These are phyloP conservation scores for Cryptoblepharus egeriae DNA, from an alignment of 2,797 vertebrate species.

Conservation along the genomic window DNA sequence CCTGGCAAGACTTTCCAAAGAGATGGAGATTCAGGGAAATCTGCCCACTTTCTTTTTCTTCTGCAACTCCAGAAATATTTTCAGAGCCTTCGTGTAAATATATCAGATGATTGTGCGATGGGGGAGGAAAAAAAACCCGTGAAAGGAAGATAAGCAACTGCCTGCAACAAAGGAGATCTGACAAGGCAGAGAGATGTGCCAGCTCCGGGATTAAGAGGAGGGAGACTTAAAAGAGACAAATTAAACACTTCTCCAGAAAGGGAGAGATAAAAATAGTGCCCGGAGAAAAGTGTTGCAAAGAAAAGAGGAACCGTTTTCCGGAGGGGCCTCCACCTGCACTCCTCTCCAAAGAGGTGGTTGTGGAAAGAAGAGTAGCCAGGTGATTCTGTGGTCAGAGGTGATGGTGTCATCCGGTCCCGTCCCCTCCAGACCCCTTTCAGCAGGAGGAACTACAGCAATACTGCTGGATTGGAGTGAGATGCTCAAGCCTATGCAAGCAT, in stretches of 20 bases:
- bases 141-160: not conserved
- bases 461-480: not conserved
- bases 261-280: not conserved
- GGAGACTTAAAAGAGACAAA: constrained; percentile 22
- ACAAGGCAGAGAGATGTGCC: not conserved
- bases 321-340: not conserved
- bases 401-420: not conserved
- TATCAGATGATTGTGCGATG: not conserved
- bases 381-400: not conserved
- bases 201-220: constrained; percentile 1
- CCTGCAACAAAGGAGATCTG: constrained; percentile 16
- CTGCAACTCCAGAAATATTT: not conserved
- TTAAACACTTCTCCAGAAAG: constrained; percentile 10
- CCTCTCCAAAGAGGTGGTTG: not conserved
- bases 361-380: not conserved
- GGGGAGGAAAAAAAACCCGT: too few species aligned
- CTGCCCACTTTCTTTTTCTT: not conserved
- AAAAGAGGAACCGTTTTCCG: not conserved
- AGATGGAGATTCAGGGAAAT: not conserved
- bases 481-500: too few species aligned
- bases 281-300: not conserved
- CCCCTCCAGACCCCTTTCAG: not conserved
- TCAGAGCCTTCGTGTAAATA: not conserved
- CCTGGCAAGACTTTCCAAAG: not conserved
- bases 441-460: not conserved